phyloP scores from a whole-genome alignment of 2,797 vertebrate species.

The Clarias laeviceps region DNA sequence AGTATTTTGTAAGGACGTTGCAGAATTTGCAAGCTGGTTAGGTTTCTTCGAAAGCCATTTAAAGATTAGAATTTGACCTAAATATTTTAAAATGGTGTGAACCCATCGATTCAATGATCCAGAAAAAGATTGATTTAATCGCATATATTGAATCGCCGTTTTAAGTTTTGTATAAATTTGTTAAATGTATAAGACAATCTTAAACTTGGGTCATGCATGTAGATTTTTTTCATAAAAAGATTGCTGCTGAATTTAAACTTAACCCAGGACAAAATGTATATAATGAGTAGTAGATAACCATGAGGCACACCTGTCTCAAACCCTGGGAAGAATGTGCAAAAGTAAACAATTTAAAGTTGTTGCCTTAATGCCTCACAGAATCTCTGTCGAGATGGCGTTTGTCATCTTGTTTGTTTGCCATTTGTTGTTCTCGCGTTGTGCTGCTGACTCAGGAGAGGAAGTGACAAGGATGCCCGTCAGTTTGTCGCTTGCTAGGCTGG shows the following conservation, averaged over 20 bases:
- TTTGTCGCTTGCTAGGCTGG: not conserved
- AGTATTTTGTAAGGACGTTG: no score
- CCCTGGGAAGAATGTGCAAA: not conserved
- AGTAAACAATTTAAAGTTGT: not conserved
- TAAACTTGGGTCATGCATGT: no score
- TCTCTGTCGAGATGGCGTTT: not conserved
- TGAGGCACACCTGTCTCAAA: no score
- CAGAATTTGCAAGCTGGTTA: no score
- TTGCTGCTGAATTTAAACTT: not conserved
- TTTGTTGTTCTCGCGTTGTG: not conserved
- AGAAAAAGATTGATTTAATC: no score
- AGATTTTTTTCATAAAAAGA: not conserved
- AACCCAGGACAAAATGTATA: not conserved
- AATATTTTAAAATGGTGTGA: no score
- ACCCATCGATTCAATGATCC: no score
- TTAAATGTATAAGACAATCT: not conserved
- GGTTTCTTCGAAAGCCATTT: no score
- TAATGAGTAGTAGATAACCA: not conserved
- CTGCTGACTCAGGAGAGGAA: not conserved
- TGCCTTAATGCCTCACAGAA: not conserved
- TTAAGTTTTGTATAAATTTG: not conserved
- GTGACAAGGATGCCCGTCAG: not conserved
- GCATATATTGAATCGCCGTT: no score
- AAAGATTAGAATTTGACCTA: no score
- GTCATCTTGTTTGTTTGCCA: not conserved